Conservation (phyloP, 2,113 vertebrate genomes). For the Cheilinus undulatus region DNA sequence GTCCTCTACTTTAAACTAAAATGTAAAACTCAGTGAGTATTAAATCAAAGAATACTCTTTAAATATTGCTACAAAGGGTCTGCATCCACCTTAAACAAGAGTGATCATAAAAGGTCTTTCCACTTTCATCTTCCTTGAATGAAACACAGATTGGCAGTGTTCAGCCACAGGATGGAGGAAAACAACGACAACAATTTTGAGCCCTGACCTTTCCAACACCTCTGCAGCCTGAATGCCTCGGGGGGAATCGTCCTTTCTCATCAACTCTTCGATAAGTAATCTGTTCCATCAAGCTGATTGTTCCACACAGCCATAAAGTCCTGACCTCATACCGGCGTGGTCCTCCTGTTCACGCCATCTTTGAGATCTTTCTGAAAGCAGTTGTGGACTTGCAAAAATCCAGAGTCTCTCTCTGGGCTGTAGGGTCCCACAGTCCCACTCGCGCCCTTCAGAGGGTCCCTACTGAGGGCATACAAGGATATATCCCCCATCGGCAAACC, state of each 20-base stretch:
- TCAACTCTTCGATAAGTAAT: constrained; percentile 24
- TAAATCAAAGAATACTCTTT: constrained; percentile 12
- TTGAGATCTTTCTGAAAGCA: constrained; percentile 96
- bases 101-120: background rate
- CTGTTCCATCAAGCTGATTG: constrained; percentile 22
- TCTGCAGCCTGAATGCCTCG: constrained; percentile 20
- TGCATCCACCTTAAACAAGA: constrained; percentile 4
- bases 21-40: background rate
- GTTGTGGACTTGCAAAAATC: constrained; percentile 96
- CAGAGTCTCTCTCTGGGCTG: constrained; percentile 87
- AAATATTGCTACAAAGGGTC: constrained; percentile 44
- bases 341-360: constrained; percentile 92
- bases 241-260: constrained; percentile 29
- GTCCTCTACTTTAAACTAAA: background rate
- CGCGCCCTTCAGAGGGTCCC: constrained; percentile 81
- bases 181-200: constrained; percentile 21
- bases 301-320: constrained; percentile 7
- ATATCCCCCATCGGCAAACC: constrained; percentile 90
- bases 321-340: constrained; percentile 92
- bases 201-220: constrained; percentile 32
- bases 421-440: constrained; percentile 86
- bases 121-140: background rate
- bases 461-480: constrained; percentile 92
- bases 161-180: constrained; percentile 22
- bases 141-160: constrained; percentile 23